phyloP scores from a whole-genome alignment of 2,113 vertebrate species.

The Alces alces region DNA sequence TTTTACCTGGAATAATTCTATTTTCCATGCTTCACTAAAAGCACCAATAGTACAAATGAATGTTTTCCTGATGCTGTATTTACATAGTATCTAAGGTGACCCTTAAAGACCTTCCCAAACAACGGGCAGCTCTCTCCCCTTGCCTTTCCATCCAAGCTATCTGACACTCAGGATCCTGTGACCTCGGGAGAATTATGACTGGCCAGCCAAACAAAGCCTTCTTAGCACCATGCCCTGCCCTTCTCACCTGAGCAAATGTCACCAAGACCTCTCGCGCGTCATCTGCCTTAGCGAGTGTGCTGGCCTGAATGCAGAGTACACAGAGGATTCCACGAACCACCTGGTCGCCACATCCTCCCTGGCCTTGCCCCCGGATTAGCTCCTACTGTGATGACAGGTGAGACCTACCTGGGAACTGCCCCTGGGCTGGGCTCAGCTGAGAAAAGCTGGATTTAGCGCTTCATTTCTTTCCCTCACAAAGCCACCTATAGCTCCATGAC shows the following conservation, averaged over 20 bases:
- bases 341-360: background rate
- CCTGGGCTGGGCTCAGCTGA: background rate
- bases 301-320: background rate
- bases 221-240: constrained; percentile 21
- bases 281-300: background rate
- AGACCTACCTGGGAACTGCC: background rate
- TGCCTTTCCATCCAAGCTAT: background rate
- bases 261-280: background rate
- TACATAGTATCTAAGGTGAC: background rate
- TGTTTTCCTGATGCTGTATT: background rate
- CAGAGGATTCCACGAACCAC: background rate
- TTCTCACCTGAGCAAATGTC: constrained; percentile 47
- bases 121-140: background rate
- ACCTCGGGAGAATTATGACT: constrained; percentile 2
- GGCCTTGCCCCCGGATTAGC: background rate
- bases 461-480: background rate
- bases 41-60: background rate
- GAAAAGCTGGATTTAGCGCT: background rate
- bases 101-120: background rate
- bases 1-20: background rate
- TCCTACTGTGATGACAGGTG: background rate
- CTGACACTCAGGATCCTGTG: background rate
- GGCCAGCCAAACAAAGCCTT: background rate
- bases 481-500: background rate
- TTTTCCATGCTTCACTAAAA: background rate